phyloP scores from a whole-genome alignment of 2,888 invertebrate genomes.

The Volucella bombylans region DNA sequence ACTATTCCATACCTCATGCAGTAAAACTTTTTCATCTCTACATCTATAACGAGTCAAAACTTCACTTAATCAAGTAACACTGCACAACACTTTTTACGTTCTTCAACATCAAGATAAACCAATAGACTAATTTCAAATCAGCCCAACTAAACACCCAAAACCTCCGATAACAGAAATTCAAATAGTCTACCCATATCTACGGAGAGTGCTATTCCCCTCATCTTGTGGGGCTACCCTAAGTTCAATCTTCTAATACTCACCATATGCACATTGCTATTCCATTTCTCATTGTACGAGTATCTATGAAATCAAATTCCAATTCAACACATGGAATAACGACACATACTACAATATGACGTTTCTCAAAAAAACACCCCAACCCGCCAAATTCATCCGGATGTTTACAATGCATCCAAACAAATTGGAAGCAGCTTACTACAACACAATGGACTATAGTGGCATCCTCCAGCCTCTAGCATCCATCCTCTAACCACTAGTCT shows the following conservation, averaged over 20 bases:
- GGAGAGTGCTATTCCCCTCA: neutral
- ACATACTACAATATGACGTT: slow-evolving; percentile 49
- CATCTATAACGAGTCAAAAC: neutral
- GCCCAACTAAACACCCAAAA: slow-evolving; percentile 23
- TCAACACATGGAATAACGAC: slow-evolving; percentile 29
- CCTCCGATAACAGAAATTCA: slow-evolving; percentile 10
- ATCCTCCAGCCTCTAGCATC: slow-evolving; percentile 1
- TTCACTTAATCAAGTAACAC: slow-evolving; percentile 6
- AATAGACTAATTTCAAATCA: slow-evolving; percentile 48
- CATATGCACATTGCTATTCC: slow-evolving; percentile 4
- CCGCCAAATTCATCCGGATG: slow-evolving; percentile 55
- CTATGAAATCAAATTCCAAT: slow-evolving; percentile 48
- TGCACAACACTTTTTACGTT: slow-evolving; percentile 38
- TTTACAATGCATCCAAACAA: slow-evolving; percentile 67
- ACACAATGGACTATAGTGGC: slow-evolving; percentile 29
- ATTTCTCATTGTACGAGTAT: neutral
- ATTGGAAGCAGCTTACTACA: slow-evolving; percentile 56
- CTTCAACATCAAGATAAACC: slow-evolving; percentile 44
- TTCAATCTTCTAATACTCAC: slow-evolving; percentile 7
- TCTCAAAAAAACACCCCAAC: slow-evolving; percentile 32
- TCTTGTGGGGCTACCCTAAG: slow-evolving; percentile 33
- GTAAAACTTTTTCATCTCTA: neutral
- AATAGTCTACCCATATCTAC: slow-evolving; percentile 6
- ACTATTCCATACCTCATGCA: slow-evolving; percentile 22
- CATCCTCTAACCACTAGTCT: no score